A percentile compares a stretch with the other conserved stretches of the same genome.
Conservation (phyloP, 2,113 vertebrate genomes). For the Thamnaconus septentrionalis region DNA sequence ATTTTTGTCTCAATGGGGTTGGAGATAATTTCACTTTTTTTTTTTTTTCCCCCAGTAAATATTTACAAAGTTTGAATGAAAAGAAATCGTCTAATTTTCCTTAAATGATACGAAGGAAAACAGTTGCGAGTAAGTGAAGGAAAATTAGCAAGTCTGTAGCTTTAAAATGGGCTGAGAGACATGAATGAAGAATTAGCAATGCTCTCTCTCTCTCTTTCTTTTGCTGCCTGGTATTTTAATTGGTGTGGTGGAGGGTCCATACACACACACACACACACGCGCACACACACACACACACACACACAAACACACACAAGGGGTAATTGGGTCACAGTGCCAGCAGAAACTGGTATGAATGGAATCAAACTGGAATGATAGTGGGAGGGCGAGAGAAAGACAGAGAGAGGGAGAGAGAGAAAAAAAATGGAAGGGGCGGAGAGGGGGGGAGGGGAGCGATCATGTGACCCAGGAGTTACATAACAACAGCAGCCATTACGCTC, state of each 20-base stretch:
- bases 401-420: neutral
- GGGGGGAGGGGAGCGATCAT: neutral
- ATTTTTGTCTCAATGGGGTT: too few species aligned
- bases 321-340: constrained; percentile 34
- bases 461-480: constrained; percentile 12
- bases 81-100: too few species aligned
- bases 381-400: neutral
- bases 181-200: constrained; percentile 8
- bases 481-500: constrained; percentile 2
- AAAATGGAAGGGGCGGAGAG: neutral
- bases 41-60: too few species aligned
- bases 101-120: too few species aligned
- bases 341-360: constrained; percentile 35
- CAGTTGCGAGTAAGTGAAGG: too few species aligned
- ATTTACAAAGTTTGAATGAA: too few species aligned
- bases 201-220: constrained; percentile 5
- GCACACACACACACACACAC: neutral
- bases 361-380: constrained; percentile 25
- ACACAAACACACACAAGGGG: neutral
- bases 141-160: too few species aligned
- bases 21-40: too few species aligned
- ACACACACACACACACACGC: neutral
- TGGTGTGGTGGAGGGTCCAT: neutral
- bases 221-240: constrained; percentile 17
- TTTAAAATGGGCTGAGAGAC: neutral